phyloP scores from a whole-genome alignment of 2,888 invertebrate genomes.

The Ectropis crepuscularia region DNA sequence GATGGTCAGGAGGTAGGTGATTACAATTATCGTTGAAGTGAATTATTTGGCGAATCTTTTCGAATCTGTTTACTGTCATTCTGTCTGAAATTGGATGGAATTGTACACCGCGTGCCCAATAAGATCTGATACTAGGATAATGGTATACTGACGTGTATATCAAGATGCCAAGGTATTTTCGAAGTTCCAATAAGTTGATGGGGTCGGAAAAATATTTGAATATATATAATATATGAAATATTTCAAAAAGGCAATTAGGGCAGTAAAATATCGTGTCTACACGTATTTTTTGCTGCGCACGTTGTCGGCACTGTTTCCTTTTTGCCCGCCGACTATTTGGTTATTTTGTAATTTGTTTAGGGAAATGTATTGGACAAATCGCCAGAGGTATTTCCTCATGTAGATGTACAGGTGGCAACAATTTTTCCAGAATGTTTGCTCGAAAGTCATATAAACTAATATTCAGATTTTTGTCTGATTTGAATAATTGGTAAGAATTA shows the following conservation, averaged over 20 bases:
- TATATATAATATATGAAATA: too few species aligned
- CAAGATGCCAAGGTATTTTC: not conserved
- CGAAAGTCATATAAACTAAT: constrained; percentile 1
- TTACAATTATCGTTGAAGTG: not conserved
- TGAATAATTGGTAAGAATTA: not conserved
- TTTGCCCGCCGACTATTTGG: constrained; percentile 1
- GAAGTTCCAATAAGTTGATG: not conserved
- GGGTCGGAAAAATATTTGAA: not conserved
- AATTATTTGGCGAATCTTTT: not conserved
- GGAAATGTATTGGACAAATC: not conserved
- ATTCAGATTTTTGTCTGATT: not conserved
- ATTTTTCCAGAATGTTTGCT: not conserved
- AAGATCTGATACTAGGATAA: not conserved
- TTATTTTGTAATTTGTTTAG: not conserved
- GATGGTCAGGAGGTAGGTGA: not conserved
- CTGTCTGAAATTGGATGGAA: not conserved
- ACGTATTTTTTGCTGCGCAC: not conserved
- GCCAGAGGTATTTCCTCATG: not conserved
- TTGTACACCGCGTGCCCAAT: not conserved
- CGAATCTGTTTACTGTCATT: not conserved
- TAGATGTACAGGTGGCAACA: not conserved
- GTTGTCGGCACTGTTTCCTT: not conserved
- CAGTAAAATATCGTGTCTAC: too few species aligned
- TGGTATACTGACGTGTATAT: not conserved
- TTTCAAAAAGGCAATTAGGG: too few species aligned